These are phyloP conservation scores for Harpagoxenus sublaevis DNA, from an alignment of 2,888 invertebrate genomes.

Conservation along the genomic window DNA sequence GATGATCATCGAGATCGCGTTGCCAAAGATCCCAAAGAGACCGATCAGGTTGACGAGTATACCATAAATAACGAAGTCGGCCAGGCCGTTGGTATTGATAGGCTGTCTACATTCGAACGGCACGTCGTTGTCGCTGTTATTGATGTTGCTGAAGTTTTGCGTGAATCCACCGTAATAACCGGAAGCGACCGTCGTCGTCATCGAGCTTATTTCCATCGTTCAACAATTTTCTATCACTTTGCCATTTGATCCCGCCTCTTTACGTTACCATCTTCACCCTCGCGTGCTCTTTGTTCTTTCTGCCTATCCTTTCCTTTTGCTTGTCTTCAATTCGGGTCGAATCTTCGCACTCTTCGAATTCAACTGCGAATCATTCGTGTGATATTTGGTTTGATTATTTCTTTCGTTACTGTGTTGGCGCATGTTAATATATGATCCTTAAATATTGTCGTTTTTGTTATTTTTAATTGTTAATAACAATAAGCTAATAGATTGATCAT, in stretches of 20 bases:
- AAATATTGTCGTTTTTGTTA: not conserved
- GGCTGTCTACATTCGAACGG: slow-evolving; percentile 71
- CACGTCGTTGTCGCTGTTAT: slow-evolving; percentile 3
- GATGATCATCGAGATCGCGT: slow-evolving; percentile 96
- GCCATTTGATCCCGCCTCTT: slow-evolving; percentile 27
- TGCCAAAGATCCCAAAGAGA: slow-evolving; percentile 95
- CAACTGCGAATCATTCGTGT: slow-evolving; percentile 4
- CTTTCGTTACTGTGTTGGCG: not conserved
- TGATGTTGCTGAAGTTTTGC: slow-evolving; percentile 52
- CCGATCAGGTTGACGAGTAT: slow-evolving; percentile 93
- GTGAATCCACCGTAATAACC: slow-evolving; percentile 60
- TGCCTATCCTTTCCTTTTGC: not conserved
- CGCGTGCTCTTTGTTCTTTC: not conserved
- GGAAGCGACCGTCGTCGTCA: slow-evolving; percentile 50
- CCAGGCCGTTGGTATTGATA: slow-evolving; percentile 86
- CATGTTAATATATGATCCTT: not conserved
- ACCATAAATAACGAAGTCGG: slow-evolving; percentile 94
- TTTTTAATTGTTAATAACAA: not conserved
- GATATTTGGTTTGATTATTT: not conserved
- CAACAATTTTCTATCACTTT: slow-evolving; percentile 54
- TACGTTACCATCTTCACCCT: slow-evolving; percentile 64
- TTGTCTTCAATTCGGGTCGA: not conserved
- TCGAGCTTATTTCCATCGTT: slow-evolving; percentile 74
- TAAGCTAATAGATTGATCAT: not conserved
- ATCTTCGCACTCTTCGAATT: not conserved